Conservation (phyloP, 2,113 vertebrate species). For the Stigmatopora nigra region DNA sequence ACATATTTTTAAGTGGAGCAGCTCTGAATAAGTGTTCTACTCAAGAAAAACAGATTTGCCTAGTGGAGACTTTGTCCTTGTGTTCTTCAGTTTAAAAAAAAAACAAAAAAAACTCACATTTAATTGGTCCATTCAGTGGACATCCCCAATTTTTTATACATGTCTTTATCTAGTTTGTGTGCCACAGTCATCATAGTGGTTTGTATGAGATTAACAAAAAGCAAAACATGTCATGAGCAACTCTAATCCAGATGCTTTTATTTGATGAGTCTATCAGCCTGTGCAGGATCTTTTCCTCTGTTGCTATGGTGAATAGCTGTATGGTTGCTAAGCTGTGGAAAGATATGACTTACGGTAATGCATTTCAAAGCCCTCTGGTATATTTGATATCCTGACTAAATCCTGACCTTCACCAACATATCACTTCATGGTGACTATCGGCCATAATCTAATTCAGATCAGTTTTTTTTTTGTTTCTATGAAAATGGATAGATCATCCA, state of each 20-base stretch:
- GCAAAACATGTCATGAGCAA: conserved; percentile 20
- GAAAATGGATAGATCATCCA: background rate
- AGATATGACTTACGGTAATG: conserved; percentile 3
- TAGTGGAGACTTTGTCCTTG: background rate
- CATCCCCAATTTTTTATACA: background rate
- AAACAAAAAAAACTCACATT: background rate
- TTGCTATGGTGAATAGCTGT: conserved; percentile 48
- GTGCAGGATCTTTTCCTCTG: conserved; percentile 23
- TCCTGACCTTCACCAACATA: conserved; percentile 31
- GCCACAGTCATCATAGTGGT: conserved; percentile 19
- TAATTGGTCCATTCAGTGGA: background rate
- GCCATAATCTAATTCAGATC: background rate
- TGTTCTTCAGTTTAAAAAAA: background rate
- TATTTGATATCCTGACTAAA: conserved; percentile 33
- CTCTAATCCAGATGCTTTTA: conserved; percentile 13
- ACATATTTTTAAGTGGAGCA: conserved; percentile 3
- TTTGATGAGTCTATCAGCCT: conserved; percentile 28
- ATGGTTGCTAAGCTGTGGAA: conserved; percentile 31
- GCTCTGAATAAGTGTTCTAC: background rate
- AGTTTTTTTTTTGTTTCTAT: background rate
- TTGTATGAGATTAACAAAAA: conserved; percentile 19
- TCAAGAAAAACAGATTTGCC: conserved; percentile 2
- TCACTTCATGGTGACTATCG: background rate
- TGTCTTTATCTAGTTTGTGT: conserved; percentile 4
- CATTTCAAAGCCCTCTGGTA: conserved; percentile 25